Conservation (phyloP, 2,888 invertebrate genomes). For the Biston betularia region DNA sequence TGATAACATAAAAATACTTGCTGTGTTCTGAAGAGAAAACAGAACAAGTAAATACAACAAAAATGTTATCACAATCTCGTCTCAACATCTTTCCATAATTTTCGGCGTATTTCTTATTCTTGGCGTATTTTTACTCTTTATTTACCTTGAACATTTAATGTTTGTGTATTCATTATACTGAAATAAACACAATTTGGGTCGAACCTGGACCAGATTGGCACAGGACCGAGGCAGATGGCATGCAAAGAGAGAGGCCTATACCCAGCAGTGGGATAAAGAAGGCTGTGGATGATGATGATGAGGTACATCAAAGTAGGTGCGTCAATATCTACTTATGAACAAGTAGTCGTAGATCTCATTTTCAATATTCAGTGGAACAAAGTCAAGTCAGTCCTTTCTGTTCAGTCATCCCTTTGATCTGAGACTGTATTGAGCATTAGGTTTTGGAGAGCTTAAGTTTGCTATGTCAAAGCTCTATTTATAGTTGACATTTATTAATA, state of each 20-base stretch:
- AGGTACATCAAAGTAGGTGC: background rate
- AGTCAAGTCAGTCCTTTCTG: background rate
- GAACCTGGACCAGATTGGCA: too few relatives aligned
- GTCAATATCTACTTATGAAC: background rate
- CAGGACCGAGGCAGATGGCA: too few relatives aligned
- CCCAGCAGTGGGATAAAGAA: too few relatives aligned
- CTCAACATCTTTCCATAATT: background rate
- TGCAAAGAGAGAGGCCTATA: too few relatives aligned
- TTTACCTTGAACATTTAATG: slow-evolving; percentile 5
- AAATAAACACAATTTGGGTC: slow-evolving; percentile 1
- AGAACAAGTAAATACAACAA: background rate
- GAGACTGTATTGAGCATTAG: background rate
- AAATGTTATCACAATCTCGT: slow-evolving; percentile 1
- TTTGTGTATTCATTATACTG: slow-evolving; percentile 9
- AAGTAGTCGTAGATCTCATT: background rate
- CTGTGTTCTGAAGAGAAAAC: background rate
- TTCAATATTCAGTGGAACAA: background rate
- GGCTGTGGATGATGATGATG: too few relatives aligned
- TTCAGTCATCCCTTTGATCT: background rate
- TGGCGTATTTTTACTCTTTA: slow-evolving; percentile 1
- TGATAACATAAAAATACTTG: too few relatives aligned
- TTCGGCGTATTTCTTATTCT: background rate
- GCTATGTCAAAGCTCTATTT: background rate
- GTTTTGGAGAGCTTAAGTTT: background rate
- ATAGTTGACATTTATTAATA: background rate